A percentile compares a stretch with the other conserved stretches of the same genome.
These are phyloP conservation scores for Drosophila azteca DNA, from an alignment of 1,140 invertebrate species.

Conservation along the genomic window DNA sequence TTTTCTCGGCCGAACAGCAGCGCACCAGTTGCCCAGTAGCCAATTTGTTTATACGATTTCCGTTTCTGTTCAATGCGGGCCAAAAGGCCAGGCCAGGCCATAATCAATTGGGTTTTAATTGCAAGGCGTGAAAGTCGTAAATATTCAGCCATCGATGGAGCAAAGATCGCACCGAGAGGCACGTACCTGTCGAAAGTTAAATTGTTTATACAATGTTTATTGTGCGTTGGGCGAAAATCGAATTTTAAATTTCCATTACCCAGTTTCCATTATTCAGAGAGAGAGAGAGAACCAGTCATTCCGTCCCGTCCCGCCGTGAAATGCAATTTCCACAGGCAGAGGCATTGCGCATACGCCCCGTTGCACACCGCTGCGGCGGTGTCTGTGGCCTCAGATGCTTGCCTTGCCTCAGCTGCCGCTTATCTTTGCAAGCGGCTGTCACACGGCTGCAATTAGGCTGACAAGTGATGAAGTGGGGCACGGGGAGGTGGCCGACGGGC, in stretches of 20 bases:
- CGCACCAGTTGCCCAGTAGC: conserved; percentile 7
- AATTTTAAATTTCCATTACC: conserved; percentile 23
- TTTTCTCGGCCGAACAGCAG: conserved; percentile 22
- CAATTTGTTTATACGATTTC: conserved; percentile 26
- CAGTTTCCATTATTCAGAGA: conserved; percentile 11
- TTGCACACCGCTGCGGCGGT: conserved; percentile 7
- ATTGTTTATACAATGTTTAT: conserved; percentile 52
- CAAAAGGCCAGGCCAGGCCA: conserved; percentile 10
- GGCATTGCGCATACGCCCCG: conserved; percentile 56
- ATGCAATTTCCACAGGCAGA: conserved; percentile 27
- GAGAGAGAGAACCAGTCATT: no score
- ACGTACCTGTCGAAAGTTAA: conserved; percentile 34
- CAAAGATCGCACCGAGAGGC: conserved; percentile 15
- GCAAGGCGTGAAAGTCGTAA: conserved; percentile 60
- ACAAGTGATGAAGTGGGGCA: conserved; percentile 65
- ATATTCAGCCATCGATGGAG: conserved; percentile 35
- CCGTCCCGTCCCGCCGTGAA: conserved; percentile 17
- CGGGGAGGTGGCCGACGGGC: conserved; percentile 29
- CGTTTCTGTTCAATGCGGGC: background rate
- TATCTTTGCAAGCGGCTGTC: conserved; percentile 44
- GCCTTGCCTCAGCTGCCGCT: conserved; percentile 25
- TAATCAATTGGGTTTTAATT: conserved; percentile 75
- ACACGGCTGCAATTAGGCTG: conserved; percentile 67
- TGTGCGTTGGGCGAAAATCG: conserved; percentile 28
- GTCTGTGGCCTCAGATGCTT: conserved; percentile 28